Percentiles rank a stretch among this genome's conserved stretches.
Evolutionary conservation across 1,140 invertebrate genomes (phyloP).

Genomic region (Nylanderia fulva): DNA sequence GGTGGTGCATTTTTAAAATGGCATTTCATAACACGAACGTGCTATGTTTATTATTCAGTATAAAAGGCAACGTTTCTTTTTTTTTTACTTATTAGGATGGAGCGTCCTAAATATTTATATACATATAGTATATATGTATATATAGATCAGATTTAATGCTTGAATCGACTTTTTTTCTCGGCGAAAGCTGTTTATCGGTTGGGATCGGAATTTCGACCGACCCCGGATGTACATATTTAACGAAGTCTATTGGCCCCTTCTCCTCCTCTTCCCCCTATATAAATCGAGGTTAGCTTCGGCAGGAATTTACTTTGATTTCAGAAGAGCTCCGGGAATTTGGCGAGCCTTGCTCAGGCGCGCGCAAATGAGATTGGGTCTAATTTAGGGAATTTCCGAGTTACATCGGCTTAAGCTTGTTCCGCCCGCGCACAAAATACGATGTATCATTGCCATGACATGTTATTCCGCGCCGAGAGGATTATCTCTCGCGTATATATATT

Average conservation of each 20-base stretch:
- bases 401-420: conserved; percentile 30
- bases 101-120: not conserved
- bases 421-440: not conserved
- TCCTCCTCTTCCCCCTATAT: not conserved
- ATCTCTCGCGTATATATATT: not conserved
- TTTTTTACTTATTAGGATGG: not conserved
- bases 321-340: conserved; percentile 53
- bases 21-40: conserved; percentile 35
- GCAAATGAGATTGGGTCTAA: conserved; percentile 51
- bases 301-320: conserved; percentile 59
- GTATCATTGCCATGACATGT: conserved; percentile 37
- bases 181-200: conserved; percentile 5
- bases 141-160: not conserved
- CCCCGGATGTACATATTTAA: conserved; percentile 28
- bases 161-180: conserved; percentile 1
- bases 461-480: not conserved
- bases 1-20: conserved; percentile 23
- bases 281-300: conserved; percentile 49
- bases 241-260: conserved; percentile 24
- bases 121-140: no score
- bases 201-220: conserved; percentile 18
- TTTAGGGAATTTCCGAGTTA: conserved; percentile 38
- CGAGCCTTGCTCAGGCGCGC: conserved; percentile 11
- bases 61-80: not conserved
- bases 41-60: not conserved